Conservation (phyloP, 2,797 vertebrate genomes). For the Todus mexicanus region DNA sequence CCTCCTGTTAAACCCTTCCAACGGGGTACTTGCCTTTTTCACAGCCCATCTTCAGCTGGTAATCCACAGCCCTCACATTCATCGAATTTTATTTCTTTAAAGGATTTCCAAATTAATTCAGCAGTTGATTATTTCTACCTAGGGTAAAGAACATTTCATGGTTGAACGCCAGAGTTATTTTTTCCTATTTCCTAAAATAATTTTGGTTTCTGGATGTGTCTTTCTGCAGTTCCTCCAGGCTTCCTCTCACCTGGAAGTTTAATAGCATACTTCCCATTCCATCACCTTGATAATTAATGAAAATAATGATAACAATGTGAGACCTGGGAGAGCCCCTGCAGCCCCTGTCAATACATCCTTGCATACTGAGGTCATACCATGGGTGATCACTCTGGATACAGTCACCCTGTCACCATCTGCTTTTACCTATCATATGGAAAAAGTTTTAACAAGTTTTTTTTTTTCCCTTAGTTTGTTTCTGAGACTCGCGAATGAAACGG, state of each 20-base stretch:
- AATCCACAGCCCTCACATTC: neutral
- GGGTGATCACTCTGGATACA: neutral
- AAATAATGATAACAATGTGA: neutral
- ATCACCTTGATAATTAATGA: neutral
- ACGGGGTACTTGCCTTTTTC: neutral
- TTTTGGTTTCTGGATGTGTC: neutral
- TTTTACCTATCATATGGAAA: neutral
- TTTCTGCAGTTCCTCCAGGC: neutral
- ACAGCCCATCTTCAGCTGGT: neutral
- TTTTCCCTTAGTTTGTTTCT: neutral
- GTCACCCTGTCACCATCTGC: neutral
- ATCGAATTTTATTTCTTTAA: neutral
- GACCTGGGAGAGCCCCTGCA: neutral
- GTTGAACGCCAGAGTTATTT: neutral
- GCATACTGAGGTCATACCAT: rapidly evolving
- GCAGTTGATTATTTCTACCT: neutral
- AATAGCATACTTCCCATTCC: neutral
- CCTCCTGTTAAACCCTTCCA: neutral
- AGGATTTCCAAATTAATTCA: neutral
- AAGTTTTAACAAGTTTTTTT: neutral
- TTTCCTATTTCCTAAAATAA: neutral
- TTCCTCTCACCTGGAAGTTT: neutral
- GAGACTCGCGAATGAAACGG: neutral
- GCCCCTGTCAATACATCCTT: neutral
- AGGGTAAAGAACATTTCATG: neutral